These are phyloP conservation scores for Catagonus wagneri DNA, from an alignment of 2,113 vertebrate genomes.

Conservation along the genomic window DNA sequence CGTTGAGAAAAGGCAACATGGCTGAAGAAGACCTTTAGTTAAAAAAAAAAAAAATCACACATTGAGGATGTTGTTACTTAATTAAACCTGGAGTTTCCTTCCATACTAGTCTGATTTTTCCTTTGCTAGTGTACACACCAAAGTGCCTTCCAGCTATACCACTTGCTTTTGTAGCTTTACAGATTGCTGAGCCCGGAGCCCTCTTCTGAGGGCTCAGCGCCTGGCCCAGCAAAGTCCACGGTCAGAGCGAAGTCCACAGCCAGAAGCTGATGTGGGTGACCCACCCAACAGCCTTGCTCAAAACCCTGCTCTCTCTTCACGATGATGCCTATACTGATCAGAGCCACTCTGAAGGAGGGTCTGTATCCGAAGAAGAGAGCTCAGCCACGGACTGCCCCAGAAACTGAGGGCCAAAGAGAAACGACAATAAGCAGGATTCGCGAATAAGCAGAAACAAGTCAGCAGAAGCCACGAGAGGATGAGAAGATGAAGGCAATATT, in stretches of 20 bases:
- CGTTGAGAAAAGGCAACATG: conserved; percentile 44
- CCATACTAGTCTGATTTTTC: neutral
- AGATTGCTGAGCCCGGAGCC: neutral
- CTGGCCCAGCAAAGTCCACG: neutral
- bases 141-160: neutral
- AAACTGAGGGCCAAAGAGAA: conserved; percentile 2
- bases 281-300: neutral
- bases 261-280: neutral
- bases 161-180: neutral
- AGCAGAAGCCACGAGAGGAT: neutral
- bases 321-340: neutral
- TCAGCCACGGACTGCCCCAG: neutral
- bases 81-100: neutral
- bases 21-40: neutral
- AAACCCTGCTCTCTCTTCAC: neutral
- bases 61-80: neutral
- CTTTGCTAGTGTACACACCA: neutral
- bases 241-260: too few relatives aligned
- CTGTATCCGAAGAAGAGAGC: neutral
- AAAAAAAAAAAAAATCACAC: neutral
- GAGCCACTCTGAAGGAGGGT: neutral
- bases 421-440: neutral
- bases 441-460: neutral
- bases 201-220: neutral
- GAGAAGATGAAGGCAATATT: neutral